Percentiles rank a stretch among this genome's conserved stretches.
phyloP scores from a whole-genome alignment of 2,113 vertebrate species.

The Calidris pugnax region DNA sequence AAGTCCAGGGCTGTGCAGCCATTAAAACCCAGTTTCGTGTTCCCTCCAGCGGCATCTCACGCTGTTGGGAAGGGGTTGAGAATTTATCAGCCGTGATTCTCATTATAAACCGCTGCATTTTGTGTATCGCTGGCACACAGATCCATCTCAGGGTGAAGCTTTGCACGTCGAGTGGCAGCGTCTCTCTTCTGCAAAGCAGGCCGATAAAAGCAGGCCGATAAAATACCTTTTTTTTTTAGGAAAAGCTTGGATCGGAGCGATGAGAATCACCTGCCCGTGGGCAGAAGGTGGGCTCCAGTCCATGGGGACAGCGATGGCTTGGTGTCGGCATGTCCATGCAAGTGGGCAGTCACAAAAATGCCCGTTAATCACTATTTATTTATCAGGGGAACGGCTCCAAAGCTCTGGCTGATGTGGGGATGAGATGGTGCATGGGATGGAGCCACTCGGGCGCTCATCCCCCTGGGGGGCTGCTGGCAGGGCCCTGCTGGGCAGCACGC shows the following conservation, averaged over 20 bases:
- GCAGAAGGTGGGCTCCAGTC: background rate
- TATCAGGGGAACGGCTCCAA: background rate
- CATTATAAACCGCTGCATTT: background rate
- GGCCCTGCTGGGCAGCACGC: background rate
- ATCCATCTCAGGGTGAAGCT: background rate
- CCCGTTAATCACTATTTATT: background rate
- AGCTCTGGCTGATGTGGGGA: background rate
- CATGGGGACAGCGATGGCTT: rapidly evolving
- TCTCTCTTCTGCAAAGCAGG: background rate
- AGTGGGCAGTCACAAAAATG: rapidly evolving
- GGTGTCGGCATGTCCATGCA: rapidly evolving
- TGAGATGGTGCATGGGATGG: background rate
- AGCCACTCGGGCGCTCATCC: background rate
- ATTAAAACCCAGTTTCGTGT: background rate
- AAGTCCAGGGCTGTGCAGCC: background rate
- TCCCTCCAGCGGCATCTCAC: background rate
- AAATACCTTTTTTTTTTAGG: background rate
- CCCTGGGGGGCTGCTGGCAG: background rate
- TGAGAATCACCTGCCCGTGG: rapidly evolving
- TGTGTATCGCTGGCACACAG: background rate
- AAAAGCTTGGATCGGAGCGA: background rate
- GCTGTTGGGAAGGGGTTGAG: background rate
- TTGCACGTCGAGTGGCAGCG: background rate
- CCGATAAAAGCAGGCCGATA: background rate
- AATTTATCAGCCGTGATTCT: background rate